Evolutionary conservation across 2,888 invertebrate genomes (phyloP).

Genomic region (Polylopha cassiicola): DNA sequence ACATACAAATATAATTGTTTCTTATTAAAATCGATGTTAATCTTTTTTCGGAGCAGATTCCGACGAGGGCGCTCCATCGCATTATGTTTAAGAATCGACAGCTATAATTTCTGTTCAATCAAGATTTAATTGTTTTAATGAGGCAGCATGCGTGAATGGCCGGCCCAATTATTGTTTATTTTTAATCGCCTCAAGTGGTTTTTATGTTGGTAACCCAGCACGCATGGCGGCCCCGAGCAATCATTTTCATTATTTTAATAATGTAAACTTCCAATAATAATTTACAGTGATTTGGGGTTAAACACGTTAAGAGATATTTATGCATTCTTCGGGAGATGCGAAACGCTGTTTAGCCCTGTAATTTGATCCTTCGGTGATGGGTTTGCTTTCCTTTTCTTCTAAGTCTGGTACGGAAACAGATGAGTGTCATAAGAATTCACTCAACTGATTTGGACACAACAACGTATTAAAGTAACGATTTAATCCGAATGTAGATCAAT

Average conservation of each 20-base stretch:
- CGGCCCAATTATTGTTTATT: conserved; percentile 78
- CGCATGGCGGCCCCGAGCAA: conserved; percentile 70
- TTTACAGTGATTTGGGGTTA: conserved; percentile 77
- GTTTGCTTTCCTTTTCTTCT: conserved; percentile 41
- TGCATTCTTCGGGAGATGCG: conserved; percentile 59
- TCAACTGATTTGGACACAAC: too few species aligned
- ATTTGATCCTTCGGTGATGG: conserved; percentile 57
- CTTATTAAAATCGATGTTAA: conserved; percentile 77
- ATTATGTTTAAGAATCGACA: conserved; percentile 77
- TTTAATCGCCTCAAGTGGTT: conserved; percentile 77
- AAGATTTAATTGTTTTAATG: conserved; percentile 79
- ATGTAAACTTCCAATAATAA: conserved; percentile 77
- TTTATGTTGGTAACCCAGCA: conserved; percentile 74
- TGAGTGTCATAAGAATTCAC: too few species aligned
- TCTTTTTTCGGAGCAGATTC: conserved; percentile 74
- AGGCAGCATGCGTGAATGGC: conserved; percentile 76
- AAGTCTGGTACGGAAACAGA: conserved; percentile 30
- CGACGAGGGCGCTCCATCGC: conserved; percentile 64
- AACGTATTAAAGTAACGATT: too few species aligned
- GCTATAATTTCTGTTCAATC: conserved; percentile 78
- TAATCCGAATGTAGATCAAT: too few species aligned
- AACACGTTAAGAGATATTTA: conserved; percentile 75
- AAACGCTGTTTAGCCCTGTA: conserved; percentile 57
- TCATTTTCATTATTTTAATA: conserved; percentile 78
- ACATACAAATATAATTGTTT: conserved; percentile 73